phyloP scores from a whole-genome alignment of 2,888 invertebrate species.

The Drepana falcataria region DNA sequence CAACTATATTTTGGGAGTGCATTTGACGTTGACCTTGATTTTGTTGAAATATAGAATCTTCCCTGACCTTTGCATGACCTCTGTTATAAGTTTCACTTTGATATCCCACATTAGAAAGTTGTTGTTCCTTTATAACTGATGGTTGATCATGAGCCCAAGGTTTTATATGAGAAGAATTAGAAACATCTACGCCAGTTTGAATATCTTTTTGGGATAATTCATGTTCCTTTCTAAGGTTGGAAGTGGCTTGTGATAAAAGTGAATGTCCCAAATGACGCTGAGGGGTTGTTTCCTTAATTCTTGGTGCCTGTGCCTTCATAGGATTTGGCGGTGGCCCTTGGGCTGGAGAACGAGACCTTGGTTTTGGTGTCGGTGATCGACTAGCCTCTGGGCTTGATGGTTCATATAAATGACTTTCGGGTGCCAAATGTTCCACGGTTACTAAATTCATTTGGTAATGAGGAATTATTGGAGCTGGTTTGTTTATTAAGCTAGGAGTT shows the following conservation, averaged over 20 bases:
- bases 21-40: constrained; percentile 65
- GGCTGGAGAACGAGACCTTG: constrained; percentile 83
- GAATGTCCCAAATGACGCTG: constrained; percentile 58
- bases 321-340: constrained; percentile 85
- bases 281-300: constrained; percentile 73
- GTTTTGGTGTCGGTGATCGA: constrained; percentile 82
- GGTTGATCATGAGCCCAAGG: constrained; percentile 63
- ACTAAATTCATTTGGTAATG: constrained; percentile 88
- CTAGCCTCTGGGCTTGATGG: constrained; percentile 79
- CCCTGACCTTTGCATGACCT: constrained; percentile 53
- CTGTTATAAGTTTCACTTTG: constrained; percentile 69
- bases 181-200: constrained; percentile 51
- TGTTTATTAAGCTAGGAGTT: constrained; percentile 85
- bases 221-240: constrained; percentile 61
- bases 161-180: constrained; percentile 40
- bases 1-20: constrained; percentile 71
- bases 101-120: constrained; percentile 66
- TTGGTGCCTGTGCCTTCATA: constrained; percentile 81
- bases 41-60: constrained; percentile 58
- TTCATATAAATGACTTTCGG: constrained; percentile 79
- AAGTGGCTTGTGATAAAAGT: constrained; percentile 48
- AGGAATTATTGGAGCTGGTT: constrained; percentile 86
- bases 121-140: constrained; percentile 64
- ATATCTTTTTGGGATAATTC: constrained; percentile 64
- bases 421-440: constrained; percentile 81